Evolutionary conservation across 1,140 invertebrate genomes (phyloP).

Genomic region (Tribolium madens): DNA sequence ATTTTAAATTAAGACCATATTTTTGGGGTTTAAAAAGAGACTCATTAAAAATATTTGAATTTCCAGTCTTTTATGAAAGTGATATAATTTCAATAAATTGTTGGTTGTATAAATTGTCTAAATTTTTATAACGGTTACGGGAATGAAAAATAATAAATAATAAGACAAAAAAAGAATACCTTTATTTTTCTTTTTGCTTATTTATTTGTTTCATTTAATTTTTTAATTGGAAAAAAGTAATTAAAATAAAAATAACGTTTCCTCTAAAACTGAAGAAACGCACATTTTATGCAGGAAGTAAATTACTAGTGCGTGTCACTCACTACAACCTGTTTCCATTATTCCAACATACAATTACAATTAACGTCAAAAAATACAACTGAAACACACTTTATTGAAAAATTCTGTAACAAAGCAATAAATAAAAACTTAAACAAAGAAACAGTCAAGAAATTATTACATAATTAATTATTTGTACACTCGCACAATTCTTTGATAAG

Average conservation of each 20-base stretch:
- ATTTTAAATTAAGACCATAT: too few species aligned
- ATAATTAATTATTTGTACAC: constrained; percentile 4
- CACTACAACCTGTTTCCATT: background rate
- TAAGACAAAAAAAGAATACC: too few species aligned
- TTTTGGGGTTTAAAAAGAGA: too few species aligned
- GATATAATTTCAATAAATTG: too few species aligned
- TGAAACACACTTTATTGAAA: constrained; percentile 9
- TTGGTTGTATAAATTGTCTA: too few species aligned
- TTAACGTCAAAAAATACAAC: background rate
- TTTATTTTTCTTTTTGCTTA: too few species aligned
- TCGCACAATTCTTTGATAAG: background rate
- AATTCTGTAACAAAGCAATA: constrained; percentile 4
- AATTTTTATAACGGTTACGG: too few species aligned
- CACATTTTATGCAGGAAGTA: background rate
- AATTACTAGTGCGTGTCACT: constrained; percentile 8
- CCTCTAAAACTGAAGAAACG: background rate
- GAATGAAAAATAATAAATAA: too few species aligned
- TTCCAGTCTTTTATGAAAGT: too few species aligned
- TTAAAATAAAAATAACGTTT: background rate
- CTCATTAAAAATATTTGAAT: too few species aligned
- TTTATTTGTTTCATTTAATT: too few species aligned
- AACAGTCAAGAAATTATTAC: constrained; percentile 4
- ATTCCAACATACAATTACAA: constrained; percentile 23
- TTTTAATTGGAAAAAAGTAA: too few species aligned
- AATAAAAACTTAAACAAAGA: constrained; percentile 30